These are phyloP conservation scores for Ormyrus rosae DNA, from an alignment of 2,888 invertebrate species.

Conservation along the genomic window DNA sequence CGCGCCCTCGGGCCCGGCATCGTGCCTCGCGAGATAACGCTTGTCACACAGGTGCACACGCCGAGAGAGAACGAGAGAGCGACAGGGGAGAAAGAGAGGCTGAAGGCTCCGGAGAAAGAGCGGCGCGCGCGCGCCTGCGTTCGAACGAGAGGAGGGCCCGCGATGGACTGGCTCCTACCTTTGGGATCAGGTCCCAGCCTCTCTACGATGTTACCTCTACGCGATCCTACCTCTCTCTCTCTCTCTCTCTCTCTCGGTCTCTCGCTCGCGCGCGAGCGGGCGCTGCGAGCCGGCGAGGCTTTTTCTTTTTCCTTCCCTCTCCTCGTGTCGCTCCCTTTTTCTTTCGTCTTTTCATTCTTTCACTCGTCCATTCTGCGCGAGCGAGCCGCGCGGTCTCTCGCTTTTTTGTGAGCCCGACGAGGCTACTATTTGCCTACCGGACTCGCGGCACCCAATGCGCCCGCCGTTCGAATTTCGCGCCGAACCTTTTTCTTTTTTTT, in stretches of 20 bases:
- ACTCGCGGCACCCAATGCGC: too few relatives aligned
- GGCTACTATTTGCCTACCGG: not conserved
- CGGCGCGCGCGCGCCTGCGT: constrained; percentile 55
- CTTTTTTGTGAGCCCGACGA: not conserved
- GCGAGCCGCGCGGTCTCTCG: not conserved
- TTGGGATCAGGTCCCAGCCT: constrained; percentile 74
- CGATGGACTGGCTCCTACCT: constrained; percentile 76
- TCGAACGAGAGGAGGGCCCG: constrained; percentile 74
- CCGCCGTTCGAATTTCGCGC: constrained; percentile 49
- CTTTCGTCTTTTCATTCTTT: constrained; percentile 62
- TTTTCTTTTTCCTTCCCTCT: constrained; percentile 46
- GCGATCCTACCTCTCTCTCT: constrained; percentile 24
- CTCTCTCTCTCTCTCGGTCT: constrained; percentile 2
- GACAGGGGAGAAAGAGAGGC: too few relatives aligned
- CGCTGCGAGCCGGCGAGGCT: constrained; percentile 9
- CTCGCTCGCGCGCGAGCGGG: not conserved
- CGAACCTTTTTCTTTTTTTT: not conserved
- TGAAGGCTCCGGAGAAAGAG: too few relatives aligned
- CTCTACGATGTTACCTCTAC: constrained; percentile 14
- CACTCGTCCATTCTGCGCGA: constrained; percentile 49
- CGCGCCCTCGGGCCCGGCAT: not conserved
- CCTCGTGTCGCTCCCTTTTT: constrained; percentile 56
- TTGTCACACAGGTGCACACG: too few relatives aligned
- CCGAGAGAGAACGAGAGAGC: too few relatives aligned
- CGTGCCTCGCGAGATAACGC: not conserved